phyloP scores from a whole-genome alignment of 2,113 vertebrate genomes.

The Maccullochella peelii region DNA sequence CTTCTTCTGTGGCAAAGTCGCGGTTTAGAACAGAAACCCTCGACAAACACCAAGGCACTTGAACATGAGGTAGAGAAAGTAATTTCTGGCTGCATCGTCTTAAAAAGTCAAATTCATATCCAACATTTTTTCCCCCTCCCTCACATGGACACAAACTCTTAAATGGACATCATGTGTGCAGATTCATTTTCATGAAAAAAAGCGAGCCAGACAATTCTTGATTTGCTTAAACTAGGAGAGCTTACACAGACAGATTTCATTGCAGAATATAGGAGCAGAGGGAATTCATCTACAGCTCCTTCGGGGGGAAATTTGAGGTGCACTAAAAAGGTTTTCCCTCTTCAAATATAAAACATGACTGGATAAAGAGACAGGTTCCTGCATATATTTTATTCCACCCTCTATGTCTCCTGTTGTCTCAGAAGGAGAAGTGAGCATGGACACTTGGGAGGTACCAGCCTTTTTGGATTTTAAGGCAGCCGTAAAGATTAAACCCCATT shows the following conservation, averaged over 20 bases:
- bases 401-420: constrained; percentile 1
- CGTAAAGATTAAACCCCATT: constrained; percentile 44
- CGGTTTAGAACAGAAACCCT: constrained; percentile 48
- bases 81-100: constrained; percentile 31
- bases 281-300: constrained; percentile 28
- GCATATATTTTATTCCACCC: not conserved
- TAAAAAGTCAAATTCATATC: constrained; percentile 26
- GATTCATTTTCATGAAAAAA: not conserved
- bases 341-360: constrained; percentile 42
- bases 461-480: constrained; percentile 40
- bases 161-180: not conserved
- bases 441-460: constrained; percentile 31
- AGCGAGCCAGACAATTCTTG: not conserved
- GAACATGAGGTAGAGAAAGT: constrained; percentile 38
- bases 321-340: constrained; percentile 26
- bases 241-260: not conserved
- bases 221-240: constrained; percentile 9
- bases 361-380: constrained; percentile 26
- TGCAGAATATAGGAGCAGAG: not conserved
- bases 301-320: constrained; percentile 1
- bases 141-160: not conserved
- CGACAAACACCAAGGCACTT: constrained; percentile 33
- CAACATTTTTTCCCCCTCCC: not conserved
- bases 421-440: not conserved
- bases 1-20: constrained; percentile 10